Percentiles rank a stretch among this genome's conserved stretches.
Evolutionary conservation across 2,888 invertebrate species (phyloP).

Genomic region (Zaprionus lineosus): DNA sequence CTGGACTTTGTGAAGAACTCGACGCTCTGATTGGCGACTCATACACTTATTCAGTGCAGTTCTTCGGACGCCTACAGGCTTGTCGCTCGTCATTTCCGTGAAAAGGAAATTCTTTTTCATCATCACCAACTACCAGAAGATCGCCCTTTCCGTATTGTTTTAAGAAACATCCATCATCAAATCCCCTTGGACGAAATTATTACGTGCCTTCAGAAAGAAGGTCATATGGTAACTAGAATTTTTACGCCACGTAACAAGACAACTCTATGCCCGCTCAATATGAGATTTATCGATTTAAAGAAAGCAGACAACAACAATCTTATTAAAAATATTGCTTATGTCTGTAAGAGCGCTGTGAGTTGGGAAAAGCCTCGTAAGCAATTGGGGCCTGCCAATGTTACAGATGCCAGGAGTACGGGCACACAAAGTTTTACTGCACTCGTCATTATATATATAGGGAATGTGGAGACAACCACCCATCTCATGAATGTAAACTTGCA

Average conservation of each 20-base stretch:
- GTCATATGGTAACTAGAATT: not conserved
- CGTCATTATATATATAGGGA: not conserved
- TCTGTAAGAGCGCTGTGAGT: not conserved
- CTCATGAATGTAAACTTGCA: not conserved
- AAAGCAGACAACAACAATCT: slow-evolving; percentile 4
- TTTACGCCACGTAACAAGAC: too few species aligned
- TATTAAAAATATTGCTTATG: not conserved
- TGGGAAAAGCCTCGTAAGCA: slow-evolving; percentile 2
- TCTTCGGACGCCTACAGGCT: too few species aligned
- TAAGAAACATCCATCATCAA: not conserved
- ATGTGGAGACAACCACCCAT: not conserved
- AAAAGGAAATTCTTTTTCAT: not conserved
- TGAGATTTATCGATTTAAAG: slow-evolving; percentile 1
- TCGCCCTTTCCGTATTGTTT: not conserved
- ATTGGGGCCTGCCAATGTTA: not conserved
- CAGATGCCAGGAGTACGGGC: not conserved
- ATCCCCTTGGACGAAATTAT: not conserved
- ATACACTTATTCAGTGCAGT: too few species aligned
- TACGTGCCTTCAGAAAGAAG: not conserved
- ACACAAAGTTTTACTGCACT: not conserved
- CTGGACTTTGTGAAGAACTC: too few species aligned
- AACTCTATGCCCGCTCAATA: not conserved
- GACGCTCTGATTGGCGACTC: too few species aligned
- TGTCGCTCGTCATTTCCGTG: too few species aligned
- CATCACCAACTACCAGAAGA: not conserved